phyloP scores from a whole-genome alignment of 2,797 vertebrate genomes.

The Sebastes iracundus region DNA sequence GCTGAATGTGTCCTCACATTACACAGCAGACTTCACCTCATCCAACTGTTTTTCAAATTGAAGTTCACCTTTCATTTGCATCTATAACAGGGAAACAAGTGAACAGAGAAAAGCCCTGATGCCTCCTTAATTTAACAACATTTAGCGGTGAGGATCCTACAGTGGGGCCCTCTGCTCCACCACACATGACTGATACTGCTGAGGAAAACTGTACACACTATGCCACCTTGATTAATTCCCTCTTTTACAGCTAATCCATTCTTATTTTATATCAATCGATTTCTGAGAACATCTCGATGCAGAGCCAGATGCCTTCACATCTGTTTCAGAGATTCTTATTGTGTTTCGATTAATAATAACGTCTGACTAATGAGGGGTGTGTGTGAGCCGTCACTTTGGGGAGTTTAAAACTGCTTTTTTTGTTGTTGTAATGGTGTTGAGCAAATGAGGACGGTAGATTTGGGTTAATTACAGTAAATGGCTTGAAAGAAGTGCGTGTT shows the following conservation, averaged over 20 bases:
- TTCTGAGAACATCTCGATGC: constrained; percentile 8
- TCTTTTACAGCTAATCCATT: constrained; percentile 39
- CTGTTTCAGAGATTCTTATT: constrained; percentile 22
- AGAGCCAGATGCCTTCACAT: constrained; percentile 36
- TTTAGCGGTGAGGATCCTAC: neutral
- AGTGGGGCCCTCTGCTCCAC: neutral
- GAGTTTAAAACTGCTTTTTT: constrained; percentile 25
- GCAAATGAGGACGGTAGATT: constrained; percentile 1
- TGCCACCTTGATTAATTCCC: constrained; percentile 40
- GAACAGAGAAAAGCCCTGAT: neutral
- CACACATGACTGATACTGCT: constrained; percentile 9
- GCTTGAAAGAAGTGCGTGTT: neutral
- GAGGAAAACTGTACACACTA: neutral
- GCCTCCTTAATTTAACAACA: neutral
- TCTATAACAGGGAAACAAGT: neutral
- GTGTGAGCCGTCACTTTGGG: neutral
- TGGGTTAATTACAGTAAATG: constrained; percentile 22
- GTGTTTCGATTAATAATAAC: constrained; percentile 21
- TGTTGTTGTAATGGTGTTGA: constrained; percentile 18
- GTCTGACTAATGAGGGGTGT: constrained; percentile 14
- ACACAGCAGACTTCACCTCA: neutral
- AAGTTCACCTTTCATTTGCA: neutral
- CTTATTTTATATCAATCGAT: constrained; percentile 47
- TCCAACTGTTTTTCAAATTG: neutral
- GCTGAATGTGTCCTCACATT: neutral